Evolutionary conservation across 2,888 invertebrate genomes (phyloP).

Genomic region (Agriopis aurantiaria): DNA sequence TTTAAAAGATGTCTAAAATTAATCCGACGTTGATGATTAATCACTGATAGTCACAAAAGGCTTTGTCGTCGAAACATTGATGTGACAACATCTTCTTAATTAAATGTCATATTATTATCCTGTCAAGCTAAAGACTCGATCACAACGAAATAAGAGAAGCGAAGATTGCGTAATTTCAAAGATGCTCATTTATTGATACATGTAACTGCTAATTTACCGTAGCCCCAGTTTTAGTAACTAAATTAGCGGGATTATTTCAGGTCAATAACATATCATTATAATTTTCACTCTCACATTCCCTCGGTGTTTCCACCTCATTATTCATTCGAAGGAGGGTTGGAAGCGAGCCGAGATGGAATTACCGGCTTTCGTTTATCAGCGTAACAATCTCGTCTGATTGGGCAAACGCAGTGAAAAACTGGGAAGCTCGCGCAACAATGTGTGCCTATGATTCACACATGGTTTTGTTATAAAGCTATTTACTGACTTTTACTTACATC

Average conservation of each 20-base stretch:
- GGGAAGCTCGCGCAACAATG: background rate
- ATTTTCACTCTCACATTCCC: conserved; percentile 24
- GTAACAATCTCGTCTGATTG: conserved; percentile 27
- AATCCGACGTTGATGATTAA: conserved; percentile 30
- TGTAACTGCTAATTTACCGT: background rate
- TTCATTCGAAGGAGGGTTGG: conserved; percentile 26
- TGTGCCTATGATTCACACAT: conserved; percentile 14
- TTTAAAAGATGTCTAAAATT: conserved; percentile 23
- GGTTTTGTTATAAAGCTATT: conserved; percentile 24
- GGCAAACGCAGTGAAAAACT: conserved; percentile 16
- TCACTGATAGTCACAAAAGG: conserved; percentile 32
- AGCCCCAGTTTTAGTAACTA: conserved; percentile 18
- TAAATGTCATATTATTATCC: conserved; percentile 74
- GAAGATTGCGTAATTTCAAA: conserved; percentile 3
- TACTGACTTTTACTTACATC: conserved; percentile 26
- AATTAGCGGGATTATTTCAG: conserved; percentile 21
- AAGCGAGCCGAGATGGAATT: conserved; percentile 30
- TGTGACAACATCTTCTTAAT: conserved; percentile 67
- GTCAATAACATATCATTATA: conserved; percentile 24
- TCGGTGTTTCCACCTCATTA: conserved; percentile 27
- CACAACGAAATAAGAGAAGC: conserved; percentile 15
- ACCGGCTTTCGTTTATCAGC: conserved; percentile 29
- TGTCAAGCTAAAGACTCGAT: conserved; percentile 49
- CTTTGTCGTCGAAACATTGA: conserved; percentile 54
- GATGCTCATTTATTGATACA: background rate